These are phyloP conservation scores for Tromatobia lineatoria DNA, from an alignment of 2,888 invertebrate species.

Conservation along the genomic window DNA sequence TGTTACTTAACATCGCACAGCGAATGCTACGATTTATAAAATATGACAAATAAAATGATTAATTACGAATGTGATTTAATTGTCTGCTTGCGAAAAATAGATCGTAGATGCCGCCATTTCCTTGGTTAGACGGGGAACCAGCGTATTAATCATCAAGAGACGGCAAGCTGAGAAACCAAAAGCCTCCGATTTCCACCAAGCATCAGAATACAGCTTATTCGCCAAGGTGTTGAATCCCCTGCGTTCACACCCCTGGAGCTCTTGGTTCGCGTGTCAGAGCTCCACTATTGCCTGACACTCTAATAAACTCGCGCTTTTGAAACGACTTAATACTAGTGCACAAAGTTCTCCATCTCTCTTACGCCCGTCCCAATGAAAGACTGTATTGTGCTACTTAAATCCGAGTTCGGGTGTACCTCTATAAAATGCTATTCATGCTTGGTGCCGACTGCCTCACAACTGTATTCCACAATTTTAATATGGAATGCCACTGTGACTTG, in stretches of 20 bases:
- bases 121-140: background rate
- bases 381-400: constrained; percentile 27
- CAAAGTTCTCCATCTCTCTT: constrained; percentile 19
- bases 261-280: constrained; percentile 60
- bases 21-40: too few relatives aligned
- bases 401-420: background rate
- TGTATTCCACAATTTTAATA: constrained; percentile 5
- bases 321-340: constrained; percentile 51
- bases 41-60: too few relatives aligned
- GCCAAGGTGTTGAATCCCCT: constrained; percentile 28
- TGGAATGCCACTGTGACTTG: background rate
- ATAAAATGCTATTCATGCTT: constrained; percentile 17
- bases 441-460: background rate
- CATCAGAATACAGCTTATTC: constrained; percentile 40
- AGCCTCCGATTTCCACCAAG: background rate
- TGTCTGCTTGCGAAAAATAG: too few relatives aligned
- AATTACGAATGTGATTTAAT: too few relatives aligned
- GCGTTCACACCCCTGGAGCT: constrained; percentile 1
- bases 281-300: constrained; percentile 46
- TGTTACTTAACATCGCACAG: too few relatives aligned
- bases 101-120: background rate
- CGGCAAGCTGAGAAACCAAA: background rate
- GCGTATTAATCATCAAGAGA: constrained; percentile 6
- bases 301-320: constrained; percentile 48
- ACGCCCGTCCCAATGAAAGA: background rate